phyloP scores from a whole-genome alignment of 2,797 vertebrate genomes.

The Channallabes apus region DNA sequence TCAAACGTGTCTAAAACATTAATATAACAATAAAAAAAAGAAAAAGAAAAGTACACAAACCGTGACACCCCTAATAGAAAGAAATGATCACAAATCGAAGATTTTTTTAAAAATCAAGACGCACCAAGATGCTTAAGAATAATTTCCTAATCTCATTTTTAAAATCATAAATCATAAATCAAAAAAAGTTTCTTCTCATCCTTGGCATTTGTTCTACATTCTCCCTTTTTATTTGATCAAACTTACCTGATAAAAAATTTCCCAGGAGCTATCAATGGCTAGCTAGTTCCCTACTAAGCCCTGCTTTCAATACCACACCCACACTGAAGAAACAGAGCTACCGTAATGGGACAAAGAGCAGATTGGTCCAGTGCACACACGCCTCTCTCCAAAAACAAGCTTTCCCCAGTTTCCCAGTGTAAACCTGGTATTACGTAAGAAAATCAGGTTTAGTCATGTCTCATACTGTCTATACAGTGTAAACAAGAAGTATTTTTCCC shows the following conservation, averaged over 20 bases:
- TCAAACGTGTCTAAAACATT: not conserved
- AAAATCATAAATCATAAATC: not conserved
- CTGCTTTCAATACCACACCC: conserved; percentile 34
- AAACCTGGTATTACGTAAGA: conserved; percentile 1
- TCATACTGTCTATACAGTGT: conserved; percentile 3
- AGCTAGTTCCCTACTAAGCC: conserved; percentile 8
- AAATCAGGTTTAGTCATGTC: conserved; percentile 15
- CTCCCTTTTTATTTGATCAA: not conserved
- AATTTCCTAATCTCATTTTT: not conserved
- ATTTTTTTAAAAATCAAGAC: too few relatives aligned
- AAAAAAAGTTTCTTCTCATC: not conserved
- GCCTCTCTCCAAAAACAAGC: conserved; percentile 5
- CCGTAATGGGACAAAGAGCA: conserved; percentile 13
- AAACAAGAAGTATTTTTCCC: not conserved
- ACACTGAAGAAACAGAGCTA: not conserved
- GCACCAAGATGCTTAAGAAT: not conserved
- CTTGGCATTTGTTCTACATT: not conserved
- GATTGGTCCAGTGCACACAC: conserved; percentile 9
- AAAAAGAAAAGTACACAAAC: not conserved
- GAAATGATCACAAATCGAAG: not conserved
- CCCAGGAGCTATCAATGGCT: conserved; percentile 5
- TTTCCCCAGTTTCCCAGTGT: conserved; percentile 8
- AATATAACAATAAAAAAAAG: not conserved
- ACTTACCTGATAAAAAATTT: not conserved
- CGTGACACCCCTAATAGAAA: not conserved